A percentile compares a stretch with the other conserved stretches of the same genome.
phyloP scores from a whole-genome alignment of 2,113 vertebrate species.

The rabbit (Oryctolagus cuniculus) region DNA sequence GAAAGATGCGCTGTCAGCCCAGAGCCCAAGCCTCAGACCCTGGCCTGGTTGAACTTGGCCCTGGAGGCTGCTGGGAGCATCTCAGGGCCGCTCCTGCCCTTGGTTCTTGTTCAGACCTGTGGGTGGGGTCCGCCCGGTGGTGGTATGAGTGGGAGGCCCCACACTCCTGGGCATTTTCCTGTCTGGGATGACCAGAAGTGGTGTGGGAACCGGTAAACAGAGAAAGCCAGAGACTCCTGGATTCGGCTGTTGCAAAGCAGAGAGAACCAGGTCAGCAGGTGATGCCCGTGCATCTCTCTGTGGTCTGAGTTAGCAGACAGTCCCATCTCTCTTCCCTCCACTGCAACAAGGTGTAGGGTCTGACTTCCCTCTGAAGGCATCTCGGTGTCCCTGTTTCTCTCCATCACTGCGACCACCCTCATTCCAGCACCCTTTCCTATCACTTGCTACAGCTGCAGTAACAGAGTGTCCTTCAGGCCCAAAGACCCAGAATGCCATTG shows the following conservation, averaged over 20 bases:
- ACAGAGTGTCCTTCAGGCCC: background rate
- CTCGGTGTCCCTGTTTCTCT: background rate
- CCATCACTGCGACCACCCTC: too few species aligned
- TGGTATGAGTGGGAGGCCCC: background rate
- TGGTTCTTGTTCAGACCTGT: background rate
- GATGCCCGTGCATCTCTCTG: too few species aligned
- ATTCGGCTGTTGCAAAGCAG: background rate
- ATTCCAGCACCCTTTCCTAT: background rate
- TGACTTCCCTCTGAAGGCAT: background rate
- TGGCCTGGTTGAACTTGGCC: background rate
- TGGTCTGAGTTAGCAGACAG: too few species aligned
- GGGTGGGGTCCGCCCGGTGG: rapidly evolving
- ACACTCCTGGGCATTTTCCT: background rate
- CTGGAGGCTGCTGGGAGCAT: background rate
- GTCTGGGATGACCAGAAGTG: background rate
- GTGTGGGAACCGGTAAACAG: background rate
- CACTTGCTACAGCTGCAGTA: background rate
- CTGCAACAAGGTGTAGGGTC: background rate
- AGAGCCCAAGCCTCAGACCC: background rate
- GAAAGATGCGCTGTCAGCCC: conserved; percentile 45
- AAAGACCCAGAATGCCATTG: background rate
- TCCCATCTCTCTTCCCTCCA: background rate
- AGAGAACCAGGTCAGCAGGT: background rate
- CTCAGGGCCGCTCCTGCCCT: too few species aligned
- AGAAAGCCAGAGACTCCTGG: background rate